A percentile compares a stretch with the other conserved stretches of the same genome.
Evolutionary conservation across 2,797 vertebrate species (phyloP).

Genomic region (Iguana delicatissima): DNA sequence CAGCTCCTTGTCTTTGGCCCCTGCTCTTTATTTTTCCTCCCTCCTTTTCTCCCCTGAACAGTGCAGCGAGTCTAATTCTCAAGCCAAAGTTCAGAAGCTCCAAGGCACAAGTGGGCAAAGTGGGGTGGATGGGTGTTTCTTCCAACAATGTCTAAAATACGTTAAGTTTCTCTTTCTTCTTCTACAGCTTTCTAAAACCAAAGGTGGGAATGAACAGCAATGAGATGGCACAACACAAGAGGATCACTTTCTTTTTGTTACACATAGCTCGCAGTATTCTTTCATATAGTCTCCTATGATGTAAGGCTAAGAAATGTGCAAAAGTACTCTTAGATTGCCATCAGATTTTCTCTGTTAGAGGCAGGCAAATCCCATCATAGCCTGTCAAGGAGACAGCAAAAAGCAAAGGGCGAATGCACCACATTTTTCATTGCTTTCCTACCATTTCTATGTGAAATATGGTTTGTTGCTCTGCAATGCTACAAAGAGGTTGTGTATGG

Average conservation of each 20-base stretch:
- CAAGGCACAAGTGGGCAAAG: background rate
- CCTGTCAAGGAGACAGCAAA: background rate
- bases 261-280: background rate
- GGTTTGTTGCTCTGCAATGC: background rate
- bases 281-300: no score
- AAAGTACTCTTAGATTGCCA: background rate
- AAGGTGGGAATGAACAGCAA: background rate
- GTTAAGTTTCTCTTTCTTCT: no score
- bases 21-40: background rate
- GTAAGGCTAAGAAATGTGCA: background rate
- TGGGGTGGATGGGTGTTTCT: no score
- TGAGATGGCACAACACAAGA: background rate
- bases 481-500: background rate
- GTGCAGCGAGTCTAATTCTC: background rate
- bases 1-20: background rate
- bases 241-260: background rate
- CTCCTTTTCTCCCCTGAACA: background rate
- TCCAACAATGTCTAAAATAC: no score
- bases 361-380: background rate
- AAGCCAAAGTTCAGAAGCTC: background rate
- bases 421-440: background rate
- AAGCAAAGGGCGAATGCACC: background rate
- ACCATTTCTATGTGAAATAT: background rate
- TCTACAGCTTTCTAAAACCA: background rate
- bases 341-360: background rate